Base-by-base conservation (phyloP, 2,797 vertebrate species). In the Gambusia yucatana region DNA sequence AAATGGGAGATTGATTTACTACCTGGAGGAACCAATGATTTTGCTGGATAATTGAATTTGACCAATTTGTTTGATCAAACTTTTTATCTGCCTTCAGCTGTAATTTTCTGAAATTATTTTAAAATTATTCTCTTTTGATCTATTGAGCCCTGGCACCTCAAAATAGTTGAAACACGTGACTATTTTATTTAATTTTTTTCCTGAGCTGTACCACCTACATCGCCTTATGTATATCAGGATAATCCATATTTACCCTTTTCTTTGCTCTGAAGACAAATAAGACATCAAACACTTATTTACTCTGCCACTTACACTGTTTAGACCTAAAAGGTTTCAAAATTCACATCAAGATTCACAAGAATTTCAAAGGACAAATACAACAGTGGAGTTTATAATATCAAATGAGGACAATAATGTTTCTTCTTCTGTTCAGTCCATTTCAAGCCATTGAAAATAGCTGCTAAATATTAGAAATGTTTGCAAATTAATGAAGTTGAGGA, bases 401-500 rank as follows among this genome's bases (percentile, higher is more conserved):
- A 65, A 39, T 3, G 8, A 7, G 17, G 33, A 20, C 1, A 10
- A 39, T 39, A 39, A 8, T 65, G 30, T 36, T 65, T 65, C 30
- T 1, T 65, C 33, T 39, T 65, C 59, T 30, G 13, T 61, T 61
- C 5, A 61, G 30, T 65, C 33, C 17, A 65, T 65, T 36, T 9
- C 28, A 65, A 33, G 61, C 33, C 7, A 22, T 39, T 65, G 3
- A 65, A 36, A 65, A 33, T 20, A 65, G 3, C 14, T 8, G 61
- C 33, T 20, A 9, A 22, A 65, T 65, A 28, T 10, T 30, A 65
- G 17, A 39, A 65, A 39, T 22, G 48, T 22, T 50, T 50, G n/a
- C 30, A 20, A 28, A 71, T 44, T 88, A 28, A 76, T 79, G 86
- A 81, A 43, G 74, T 55, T 11, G n/a, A 36, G 70, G 61, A 75